Base-by-base conservation (phyloP, 1,140 invertebrate species). In the Heterodera schachtii region DNA sequence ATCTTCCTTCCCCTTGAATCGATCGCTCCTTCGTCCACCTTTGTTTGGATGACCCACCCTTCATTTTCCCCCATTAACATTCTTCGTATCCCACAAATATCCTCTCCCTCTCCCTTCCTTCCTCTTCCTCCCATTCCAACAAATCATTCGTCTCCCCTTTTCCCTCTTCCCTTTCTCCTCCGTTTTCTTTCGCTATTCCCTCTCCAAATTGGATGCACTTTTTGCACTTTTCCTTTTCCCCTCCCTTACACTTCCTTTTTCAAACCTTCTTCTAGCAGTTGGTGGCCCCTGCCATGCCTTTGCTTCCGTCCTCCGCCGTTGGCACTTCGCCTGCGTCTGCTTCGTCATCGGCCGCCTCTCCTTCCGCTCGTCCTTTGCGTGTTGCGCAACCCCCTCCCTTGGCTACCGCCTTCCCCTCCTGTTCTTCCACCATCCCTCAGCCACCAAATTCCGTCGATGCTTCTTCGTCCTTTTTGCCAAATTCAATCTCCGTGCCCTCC, bases 361-460 rank as follows among this genome's bases (percentile, higher is more conserved):
- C 77, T 16, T 69, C 21, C 9, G 77, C 64, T 44, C 70, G 77
- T 16, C 77, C 77, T 71, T 43, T 78, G 11, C 21, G 77, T 3
- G 77, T 78, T 46, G 77, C 77, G 11, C 77, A 78, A 46, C 77
- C 77, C n/a, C 77, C 77, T 3, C 77, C 77, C 1, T 46, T 70
- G 21, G n/a, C 77, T 44, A 78, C 77, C 21, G 52, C 64, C 47
- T 78, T 78, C 41, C 70, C 77, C 31, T 21, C 64, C 21, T 69
- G 13, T 9, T 9, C 77, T 7, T 70, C 66, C 64, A 21, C 47
- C 77, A 21, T 69, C 41, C 31, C 77, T 6, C 31, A 31, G 31
- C 31, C 31, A 31, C n/a, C 66, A 69, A 69, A 64, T 19, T 64
- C 57, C 57, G 57, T 64, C 57, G 57, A 64, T 64, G 57, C 57